Evolutionary conservation across 1,140 invertebrate species (phyloP), one percentile per base, ranked within the genome.

Genomic region (Drosophila sechellia): DNA sequence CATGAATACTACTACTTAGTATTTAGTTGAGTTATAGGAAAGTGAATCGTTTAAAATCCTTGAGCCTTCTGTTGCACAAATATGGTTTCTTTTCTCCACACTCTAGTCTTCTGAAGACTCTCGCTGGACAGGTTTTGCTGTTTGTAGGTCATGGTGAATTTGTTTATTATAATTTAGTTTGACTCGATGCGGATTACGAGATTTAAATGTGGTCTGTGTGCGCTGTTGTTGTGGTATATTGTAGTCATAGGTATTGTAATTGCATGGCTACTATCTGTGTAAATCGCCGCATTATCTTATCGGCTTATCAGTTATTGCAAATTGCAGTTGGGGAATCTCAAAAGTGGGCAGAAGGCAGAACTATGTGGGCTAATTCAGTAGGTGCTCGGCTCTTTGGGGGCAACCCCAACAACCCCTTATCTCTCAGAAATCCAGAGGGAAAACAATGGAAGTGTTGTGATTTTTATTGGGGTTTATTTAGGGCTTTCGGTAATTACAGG

Each of bases 71-170:
- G 17, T 4, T 15, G 17, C 42, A 13, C 11, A 35, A 13, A 22
- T 17, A 2, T 42, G n/a, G 40, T 45, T 45, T 17, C 0, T 8
- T 46, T 43, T 10, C 13, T 43, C 11, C 20, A 34, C n/a, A 22
- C 20, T 22, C n/a, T 45, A 42, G 37, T 17, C 6, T 12, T 10
- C 22, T 12, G 2, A 43, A 25, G 17, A 58, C 20, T 27, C 34
- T 58, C 48, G 25, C 4, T 2, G 27, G 66, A 72, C 70, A 25
- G 56, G 71, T 74, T 69, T 57, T 37, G 20, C 20, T 2, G 35
- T 40, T 74, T 77, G 69, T 81, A 57, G 74, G 79, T 83, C 79
- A 81, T 77, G 79, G 79, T 83, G 70, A 70, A 75, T 83, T 42
- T 75, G 70, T 64, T 79, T 76, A 27, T 31, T 52, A 46, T 42